phyloP scores from a whole-genome alignment of 2,888 invertebrate species.

The Idaea aversata region DNA sequence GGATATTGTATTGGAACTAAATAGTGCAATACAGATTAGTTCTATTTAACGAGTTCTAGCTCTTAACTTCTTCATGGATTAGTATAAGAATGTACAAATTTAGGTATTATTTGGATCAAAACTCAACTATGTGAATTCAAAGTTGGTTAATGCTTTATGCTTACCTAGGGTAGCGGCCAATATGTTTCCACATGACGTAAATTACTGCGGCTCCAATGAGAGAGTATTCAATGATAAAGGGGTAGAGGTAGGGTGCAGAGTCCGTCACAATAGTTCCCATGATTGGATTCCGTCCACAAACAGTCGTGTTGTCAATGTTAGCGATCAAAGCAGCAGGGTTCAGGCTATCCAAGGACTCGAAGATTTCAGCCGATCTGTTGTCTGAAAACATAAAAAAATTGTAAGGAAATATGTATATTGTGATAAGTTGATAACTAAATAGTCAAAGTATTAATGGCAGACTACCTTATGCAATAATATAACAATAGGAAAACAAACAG shows the following conservation, averaged over 20 bases:
- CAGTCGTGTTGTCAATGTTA: constrained; percentile 79
- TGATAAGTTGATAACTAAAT: background rate
- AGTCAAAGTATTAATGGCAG: background rate
- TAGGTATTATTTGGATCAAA: background rate
- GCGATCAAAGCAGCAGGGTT: constrained; percentile 81
- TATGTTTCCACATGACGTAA: constrained; percentile 98
- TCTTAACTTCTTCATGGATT: no score
- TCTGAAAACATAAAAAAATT: constrained; percentile 50
- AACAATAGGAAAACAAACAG: constrained; percentile 1
- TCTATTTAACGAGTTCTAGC: no score
- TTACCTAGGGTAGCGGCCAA: constrained; percentile 92
- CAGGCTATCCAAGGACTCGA: constrained; percentile 80
- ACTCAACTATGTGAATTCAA: background rate
- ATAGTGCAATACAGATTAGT: no score
- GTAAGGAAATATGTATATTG: constrained; percentile 1
- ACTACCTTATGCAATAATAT: background rate
- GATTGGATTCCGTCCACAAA: constrained; percentile 91
- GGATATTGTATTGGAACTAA: background rate
- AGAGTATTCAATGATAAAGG: constrained; percentile 97
- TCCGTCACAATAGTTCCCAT: constrained; percentile 96
- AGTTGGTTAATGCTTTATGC: constrained; percentile 5
- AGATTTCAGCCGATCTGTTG: constrained; percentile 66
- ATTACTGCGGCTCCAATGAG: constrained; percentile 96
- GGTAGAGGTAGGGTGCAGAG: constrained; percentile 96
- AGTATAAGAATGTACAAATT: background rate